Base-by-base conservation (phyloP, 1,140 invertebrate species). In the Bactericera cockerelli region DNA sequence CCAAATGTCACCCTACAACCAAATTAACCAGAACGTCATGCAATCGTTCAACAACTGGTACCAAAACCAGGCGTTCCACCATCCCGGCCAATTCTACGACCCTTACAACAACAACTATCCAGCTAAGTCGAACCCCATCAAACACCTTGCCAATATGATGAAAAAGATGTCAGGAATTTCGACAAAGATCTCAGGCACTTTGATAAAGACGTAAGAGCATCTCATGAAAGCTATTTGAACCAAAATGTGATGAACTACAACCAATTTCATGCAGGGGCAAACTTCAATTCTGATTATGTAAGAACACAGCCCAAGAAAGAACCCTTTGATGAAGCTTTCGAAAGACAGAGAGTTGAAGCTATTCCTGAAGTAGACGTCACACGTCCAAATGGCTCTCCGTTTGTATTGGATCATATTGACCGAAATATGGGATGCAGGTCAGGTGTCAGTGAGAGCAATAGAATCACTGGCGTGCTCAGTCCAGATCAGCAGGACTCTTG, bases 1-100 rank as follows among this genome's bases (percentile, higher is more conserved):
- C n/a, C 22, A 16, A 19, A 16, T 49, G 22, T 49, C 42, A 6
- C 42, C 42, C n/a, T 49, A 49, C 42, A 49, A 49, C 22, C 42
- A 49, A 49, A 49, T 49, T 6, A 49, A 49, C n/a, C n/a, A 49
- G 4, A 19, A 16, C 22, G 42, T 49, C n/a, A 49, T 49, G 42
- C 42, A 49, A 49, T 49, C 42, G 3, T 49, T 49, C 22, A 49
- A 49, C 22, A 49, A 49, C 22, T 49, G 42, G 42, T 49, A 49
- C 22, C 42, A 49, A n/a, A 49, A 49, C 22, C 42, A 49, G 19
- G 8, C 42, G 4, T 49, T 49, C 22, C 33, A 36, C 16, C 42
- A 49, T 49, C 22, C 42, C n/a, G 19, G 19, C 22, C 42, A 49
- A n/a, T 49, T 10, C 22, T 49, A 49, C 19, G n/a, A 49, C 6